phyloP scores from a whole-genome alignment of 2,797 vertebrate genomes.

The Crocodylus rhombifer region DNA sequence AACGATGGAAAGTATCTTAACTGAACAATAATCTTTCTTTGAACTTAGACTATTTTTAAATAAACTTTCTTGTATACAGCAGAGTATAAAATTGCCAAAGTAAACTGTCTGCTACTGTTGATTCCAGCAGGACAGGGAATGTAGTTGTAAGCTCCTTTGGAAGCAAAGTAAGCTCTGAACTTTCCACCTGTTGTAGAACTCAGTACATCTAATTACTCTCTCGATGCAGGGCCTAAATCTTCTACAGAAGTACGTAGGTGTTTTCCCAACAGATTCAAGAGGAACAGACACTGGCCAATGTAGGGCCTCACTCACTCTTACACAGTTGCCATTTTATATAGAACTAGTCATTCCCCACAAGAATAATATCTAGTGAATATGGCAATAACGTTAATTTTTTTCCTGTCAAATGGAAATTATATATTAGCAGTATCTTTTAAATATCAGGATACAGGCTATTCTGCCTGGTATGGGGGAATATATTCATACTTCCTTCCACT shows the following conservation, averaged over 20 bases:
- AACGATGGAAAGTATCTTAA: constrained; percentile 21
- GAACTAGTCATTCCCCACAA: background rate
- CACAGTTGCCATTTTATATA: background rate
- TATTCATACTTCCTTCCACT: no score
- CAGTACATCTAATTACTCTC: constrained; percentile 11
- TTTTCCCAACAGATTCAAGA: background rate
- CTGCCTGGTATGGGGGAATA: no score
- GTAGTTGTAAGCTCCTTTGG: constrained; percentile 3
- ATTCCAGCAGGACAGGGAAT: background rate
- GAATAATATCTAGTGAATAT: background rate
- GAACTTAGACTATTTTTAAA: constrained; percentile 35
- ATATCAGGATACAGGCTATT: no score
- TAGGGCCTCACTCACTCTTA: background rate
- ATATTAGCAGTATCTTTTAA: background rate
- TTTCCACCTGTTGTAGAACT: constrained; percentile 1
- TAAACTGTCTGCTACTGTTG: background rate
- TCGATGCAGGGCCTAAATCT: background rate
- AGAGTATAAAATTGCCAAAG: constrained; percentile 16
- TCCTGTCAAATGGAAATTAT: background rate
- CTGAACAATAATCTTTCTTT: constrained; percentile 23
- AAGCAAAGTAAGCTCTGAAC: constrained; percentile 37
- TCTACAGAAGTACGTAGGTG: background rate
- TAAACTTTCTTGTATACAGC: background rate
- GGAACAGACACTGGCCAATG: background rate
- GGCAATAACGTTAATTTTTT: background rate